Evolutionary conservation across 2,113 vertebrate genomes (phyloP), one percentile per base, ranked within the genome.

Genomic region (Glaucomys volans): DNA sequence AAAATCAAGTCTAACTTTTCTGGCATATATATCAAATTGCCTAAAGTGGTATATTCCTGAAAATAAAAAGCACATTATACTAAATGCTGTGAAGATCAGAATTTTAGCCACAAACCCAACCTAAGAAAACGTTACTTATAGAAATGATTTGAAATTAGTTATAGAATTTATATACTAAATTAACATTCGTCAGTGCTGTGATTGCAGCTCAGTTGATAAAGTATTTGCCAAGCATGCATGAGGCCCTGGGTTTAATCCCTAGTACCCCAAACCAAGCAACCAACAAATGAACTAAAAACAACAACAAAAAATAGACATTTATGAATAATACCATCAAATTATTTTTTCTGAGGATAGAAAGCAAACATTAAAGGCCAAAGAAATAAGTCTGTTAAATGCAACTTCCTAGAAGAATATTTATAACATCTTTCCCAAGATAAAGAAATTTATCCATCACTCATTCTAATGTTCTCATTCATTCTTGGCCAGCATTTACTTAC

Each of bases 41-140:
- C 50, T 44, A 71, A 89, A 83, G n/a, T 66, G 20, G 40, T n/a
- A 80, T 52, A 85, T 35, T 95, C n/a, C 24, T 82, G 7, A 52
- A 67, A 92, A 94, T 17, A 92, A 42, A 92, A 95, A 81, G 69
- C 40, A 95, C 30, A 62, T 47, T 80, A 94, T 79, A 84, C 8
- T 69, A 94, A 94, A 26, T 35, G 66, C 54, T 20, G 57, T 74
- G 24, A 84, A 94, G n/a, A 81, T 79, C 52, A 84, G 52, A 84
- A 77, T 47, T 95, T 80, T 22, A 91, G 44, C 17, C 71, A 87
- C 28, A 74, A 90, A 80, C 44, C 9, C 40, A 84, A 91, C 9
- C 37, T 71, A 74, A 87, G 20, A 50, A 91, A 74, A 52, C 71
- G 28, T 40, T 80, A 47, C 17, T 80, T 85, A 86, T 0, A 87